Evolutionary conservation across 2,888 invertebrate genomes (phyloP), one percentile per base, ranked within the genome.

Genomic region (Diplazon laetatorius): DNA sequence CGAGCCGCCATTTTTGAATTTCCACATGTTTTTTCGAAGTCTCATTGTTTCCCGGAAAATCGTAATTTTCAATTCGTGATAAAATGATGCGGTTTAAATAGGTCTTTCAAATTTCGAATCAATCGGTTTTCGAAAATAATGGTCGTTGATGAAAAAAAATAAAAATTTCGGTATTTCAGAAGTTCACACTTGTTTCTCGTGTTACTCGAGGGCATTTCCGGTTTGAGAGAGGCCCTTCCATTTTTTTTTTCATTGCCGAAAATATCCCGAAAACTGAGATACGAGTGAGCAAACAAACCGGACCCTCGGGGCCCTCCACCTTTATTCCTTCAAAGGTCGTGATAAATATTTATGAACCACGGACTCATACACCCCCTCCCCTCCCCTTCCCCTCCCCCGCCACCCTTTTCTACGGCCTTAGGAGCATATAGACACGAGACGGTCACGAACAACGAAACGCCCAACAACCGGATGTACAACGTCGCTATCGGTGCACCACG

Each of bases 311-410:
- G 68, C 46, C 62, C 57, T 57, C 46, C 46, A 25, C 55, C 42
- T 68, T 55, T n/a, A 37, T 35, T 60, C 46, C 68, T 55, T 62
- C 14, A 16, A 9, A n/a, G 62, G 37, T n/a, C 50, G 50, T 68
- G 57, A 73, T 77, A 77, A 77, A 77, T 77, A 77, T 77, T 73
- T 77, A 77, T 77, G 77, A 59, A 77, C 63, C 57, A 59, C 57
- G 48, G 69, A 66, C 55, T 37, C 25, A n/a, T n/a, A n/a, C n/a
- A n/a, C n/a, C n/a, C 57, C 69, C 66, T 10, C 30, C n/a, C n/a
- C n/a, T n/a, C n/a, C n/a, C n/a, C n/a, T n/a, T n/a, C n/a, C n/a
- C n/a, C n/a, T n/a, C n/a, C n/a, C n/a, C n/a, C n/a, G n/a, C n/a
- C n/a, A n/a, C n/a, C n/a, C n/a, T n/a, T n/a, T n/a, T n/a, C n/a